phyloP scores from a whole-genome alignment of 2,888 invertebrate species.

The Agrilus cyanescens region DNA sequence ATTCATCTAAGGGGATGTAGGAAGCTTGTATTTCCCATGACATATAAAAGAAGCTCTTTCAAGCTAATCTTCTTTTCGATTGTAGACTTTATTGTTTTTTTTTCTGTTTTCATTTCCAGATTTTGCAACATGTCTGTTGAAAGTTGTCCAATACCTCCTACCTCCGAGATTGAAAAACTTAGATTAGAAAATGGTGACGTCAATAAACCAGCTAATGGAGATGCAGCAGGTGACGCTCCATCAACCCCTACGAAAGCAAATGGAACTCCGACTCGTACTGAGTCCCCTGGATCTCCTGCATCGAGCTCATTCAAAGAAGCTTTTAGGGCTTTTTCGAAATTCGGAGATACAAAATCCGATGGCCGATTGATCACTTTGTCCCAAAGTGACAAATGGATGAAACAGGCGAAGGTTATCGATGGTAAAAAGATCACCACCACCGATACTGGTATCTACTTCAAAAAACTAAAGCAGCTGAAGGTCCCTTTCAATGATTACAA shows the following conservation, averaged over 20 bases:
- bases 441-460: slow-evolving; percentile 85
- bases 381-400: slow-evolving; percentile 93
- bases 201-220: slow-evolving; percentile 4
- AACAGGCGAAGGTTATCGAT: slow-evolving; percentile 77
- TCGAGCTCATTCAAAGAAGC: slow-evolving; percentile 45
- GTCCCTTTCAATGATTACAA: slow-evolving; percentile 66
- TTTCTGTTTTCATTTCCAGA: no score
- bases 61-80: background rate
- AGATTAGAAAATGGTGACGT: slow-evolving; percentile 43
- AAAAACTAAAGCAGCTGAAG: slow-evolving; percentile 77
- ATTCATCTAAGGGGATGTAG: background rate
- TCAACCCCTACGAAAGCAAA: slow-evolving; percentile 28
- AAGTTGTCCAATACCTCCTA: slow-evolving; percentile 14
- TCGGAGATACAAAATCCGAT: slow-evolving; percentile 80
- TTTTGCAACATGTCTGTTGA: slow-evolving; percentile 8
- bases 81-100: background rate
- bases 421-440: slow-evolving; percentile 80
- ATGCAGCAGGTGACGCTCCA: background rate
- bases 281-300: slow-evolving; percentile 12
- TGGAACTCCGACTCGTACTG: slow-evolving; percentile 26
- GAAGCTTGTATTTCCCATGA: background rate
- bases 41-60: background rate
- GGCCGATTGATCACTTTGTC: slow-evolving; percentile 77
- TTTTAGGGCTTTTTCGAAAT: slow-evolving; percentile 78
- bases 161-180: slow-evolving; percentile 39